Percentiles rank a stretch among this genome's conserved stretches.
These are phyloP conservation scores for Lethocerus indicus DNA, from an alignment of 1,140 invertebrate genomes.

Conservation along the genomic window DNA sequence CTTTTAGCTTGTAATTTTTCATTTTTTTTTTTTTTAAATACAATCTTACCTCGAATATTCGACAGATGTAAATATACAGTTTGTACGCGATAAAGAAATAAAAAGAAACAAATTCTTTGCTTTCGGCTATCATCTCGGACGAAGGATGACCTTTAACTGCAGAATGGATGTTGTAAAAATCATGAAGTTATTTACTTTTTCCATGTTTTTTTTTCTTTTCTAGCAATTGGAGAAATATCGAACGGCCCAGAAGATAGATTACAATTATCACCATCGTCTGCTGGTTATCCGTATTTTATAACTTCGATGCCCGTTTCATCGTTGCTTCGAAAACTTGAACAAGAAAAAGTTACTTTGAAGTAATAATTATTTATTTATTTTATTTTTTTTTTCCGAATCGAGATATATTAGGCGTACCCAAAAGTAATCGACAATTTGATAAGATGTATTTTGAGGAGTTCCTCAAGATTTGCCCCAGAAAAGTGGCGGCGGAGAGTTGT, in stretches of 20 bases:
- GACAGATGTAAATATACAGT: no score
- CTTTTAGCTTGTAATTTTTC: no score
- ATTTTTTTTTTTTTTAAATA: no score
- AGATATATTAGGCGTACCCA: neutral
- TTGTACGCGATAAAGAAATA: no score
- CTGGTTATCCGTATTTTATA: conserved; percentile 50
- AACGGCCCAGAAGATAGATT: conserved; percentile 31
- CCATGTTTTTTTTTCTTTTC: conserved; percentile 1
- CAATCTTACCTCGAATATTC: no score
- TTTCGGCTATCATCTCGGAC: no score
- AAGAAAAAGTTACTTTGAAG: conserved; percentile 41
- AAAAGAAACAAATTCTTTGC: no score
- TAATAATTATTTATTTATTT: conserved; percentile 12
- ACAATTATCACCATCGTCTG: conserved; percentile 43
- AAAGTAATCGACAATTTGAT: neutral
- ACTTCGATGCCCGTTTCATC: conserved; percentile 48
- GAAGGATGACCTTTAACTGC: no score
- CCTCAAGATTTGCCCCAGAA: no score
- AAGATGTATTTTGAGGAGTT: no score
- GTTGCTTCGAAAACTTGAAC: conserved; percentile 44
- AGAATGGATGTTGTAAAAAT: neutral
- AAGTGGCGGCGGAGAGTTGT: no score
- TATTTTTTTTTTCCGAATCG: neutral
- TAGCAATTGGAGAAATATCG: conserved; percentile 38
- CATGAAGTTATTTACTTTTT: neutral